Evolutionary conservation across 2,113 vertebrate species (phyloP).

Genomic region (Donacobius atricapilla): DNA sequence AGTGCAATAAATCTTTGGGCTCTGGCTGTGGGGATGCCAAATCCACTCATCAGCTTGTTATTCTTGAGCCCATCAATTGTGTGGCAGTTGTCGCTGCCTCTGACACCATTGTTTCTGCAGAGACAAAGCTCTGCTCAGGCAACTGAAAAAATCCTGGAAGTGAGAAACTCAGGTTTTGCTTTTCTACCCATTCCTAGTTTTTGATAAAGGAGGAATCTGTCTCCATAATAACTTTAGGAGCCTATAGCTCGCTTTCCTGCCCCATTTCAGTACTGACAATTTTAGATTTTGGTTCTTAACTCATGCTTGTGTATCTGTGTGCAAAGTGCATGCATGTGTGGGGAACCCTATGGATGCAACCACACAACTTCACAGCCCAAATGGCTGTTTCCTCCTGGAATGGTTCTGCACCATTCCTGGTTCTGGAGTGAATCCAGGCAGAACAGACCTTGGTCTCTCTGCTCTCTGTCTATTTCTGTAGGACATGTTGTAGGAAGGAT

Average conservation of each 20-base stretch:
- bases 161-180: not conserved
- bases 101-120: not conserved
- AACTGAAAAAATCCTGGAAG: not conserved
- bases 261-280: not conserved
- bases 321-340: rapidly evolving
- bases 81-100: not conserved
- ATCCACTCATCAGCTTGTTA: not conserved
- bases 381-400: not conserved
- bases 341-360: not conserved
- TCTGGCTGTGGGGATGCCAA: conserved; percentile 9
- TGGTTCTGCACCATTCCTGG: not conserved
- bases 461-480: not conserved
- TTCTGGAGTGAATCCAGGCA: not conserved
- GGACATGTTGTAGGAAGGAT: not conserved
- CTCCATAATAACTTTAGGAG: not conserved
- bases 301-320: rapidly evolving
- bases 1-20: not conserved
- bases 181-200: not conserved
- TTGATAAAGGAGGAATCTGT: not conserved
- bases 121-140: not conserved
- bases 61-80: not conserved
- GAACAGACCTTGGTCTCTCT: not conserved
- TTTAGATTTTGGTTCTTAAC: not conserved
- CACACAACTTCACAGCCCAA: not conserved
- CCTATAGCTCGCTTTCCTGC: not conserved